phyloP scores from a whole-genome alignment of 2,797 vertebrate species.

The Lacerta bilineata region DNA sequence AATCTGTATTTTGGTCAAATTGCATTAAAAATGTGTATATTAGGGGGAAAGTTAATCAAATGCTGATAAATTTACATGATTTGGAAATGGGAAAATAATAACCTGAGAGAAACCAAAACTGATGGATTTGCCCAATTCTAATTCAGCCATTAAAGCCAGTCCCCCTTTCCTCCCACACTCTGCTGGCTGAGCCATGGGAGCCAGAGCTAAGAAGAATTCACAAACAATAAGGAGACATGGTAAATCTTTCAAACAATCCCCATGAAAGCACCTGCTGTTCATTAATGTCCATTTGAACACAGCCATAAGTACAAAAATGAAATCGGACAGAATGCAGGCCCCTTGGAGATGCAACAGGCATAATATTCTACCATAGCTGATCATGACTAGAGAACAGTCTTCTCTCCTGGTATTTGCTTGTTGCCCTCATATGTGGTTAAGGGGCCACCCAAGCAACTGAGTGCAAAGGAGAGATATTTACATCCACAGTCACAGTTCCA shows the following conservation, averaged over 20 bases:
- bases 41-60: too few species aligned
- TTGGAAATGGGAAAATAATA: too few species aligned
- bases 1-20: too few species aligned
- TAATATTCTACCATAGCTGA: not conserved
- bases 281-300: not conserved
- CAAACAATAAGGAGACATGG: too few species aligned
- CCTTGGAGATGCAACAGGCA: not conserved
- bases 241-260: not conserved
- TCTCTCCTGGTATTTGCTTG: not conserved
- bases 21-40: too few species aligned
- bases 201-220: too few species aligned
- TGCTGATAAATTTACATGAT: too few species aligned
- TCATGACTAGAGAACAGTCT: not conserved
- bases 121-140: not conserved
- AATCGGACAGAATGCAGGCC: not conserved
- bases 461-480: not conserved
- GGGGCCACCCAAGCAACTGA: not conserved
- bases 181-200: too few species aligned
- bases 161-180: too few species aligned
- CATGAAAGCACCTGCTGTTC: not conserved
- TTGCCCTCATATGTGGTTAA: not conserved
- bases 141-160: not conserved
- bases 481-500: not conserved
- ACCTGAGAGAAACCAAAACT: too few species aligned
- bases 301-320: not conserved